phyloP scores from a whole-genome alignment of 2,888 invertebrate species.

The Cheilosia impressa region DNA sequence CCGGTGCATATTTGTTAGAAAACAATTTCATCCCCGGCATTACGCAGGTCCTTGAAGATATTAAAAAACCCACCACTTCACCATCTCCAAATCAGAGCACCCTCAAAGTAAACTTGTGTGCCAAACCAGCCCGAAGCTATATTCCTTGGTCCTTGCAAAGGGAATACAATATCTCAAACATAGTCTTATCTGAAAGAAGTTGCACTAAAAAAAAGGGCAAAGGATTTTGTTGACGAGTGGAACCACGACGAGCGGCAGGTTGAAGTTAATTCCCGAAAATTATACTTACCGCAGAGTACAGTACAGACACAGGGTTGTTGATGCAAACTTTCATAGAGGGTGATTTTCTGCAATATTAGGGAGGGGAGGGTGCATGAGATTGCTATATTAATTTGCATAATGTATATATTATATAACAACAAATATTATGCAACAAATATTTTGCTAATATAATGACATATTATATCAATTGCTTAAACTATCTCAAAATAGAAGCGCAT shows the following conservation, averaged over 20 bases:
- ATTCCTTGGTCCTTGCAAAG: conserved; percentile 24
- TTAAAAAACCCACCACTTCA: conserved; percentile 73
- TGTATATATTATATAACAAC: too few species aligned
- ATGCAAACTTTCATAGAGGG: neutral
- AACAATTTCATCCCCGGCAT: conserved; percentile 72
- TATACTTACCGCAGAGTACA: conserved; percentile 50
- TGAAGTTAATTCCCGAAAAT: conserved; percentile 60
- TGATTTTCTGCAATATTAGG: neutral
- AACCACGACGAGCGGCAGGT: conserved; percentile 59
- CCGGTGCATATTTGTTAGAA: conserved; percentile 62
- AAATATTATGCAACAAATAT: too few species aligned
- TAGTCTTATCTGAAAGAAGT: conserved; percentile 11
- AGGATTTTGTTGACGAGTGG: conserved; percentile 58
- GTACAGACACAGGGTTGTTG: conserved; percentile 1
- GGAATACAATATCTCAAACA: conserved; percentile 49
- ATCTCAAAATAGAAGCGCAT: too few species aligned
- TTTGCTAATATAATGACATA: too few species aligned
- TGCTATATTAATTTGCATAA: too few species aligned
- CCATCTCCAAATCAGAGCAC: conserved; percentile 54
- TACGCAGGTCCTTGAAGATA: conserved; percentile 74
- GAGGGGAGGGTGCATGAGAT: too few species aligned
- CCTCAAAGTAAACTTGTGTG: conserved; percentile 59
- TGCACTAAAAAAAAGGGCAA: conserved; percentile 55
- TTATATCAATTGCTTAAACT: too few species aligned
- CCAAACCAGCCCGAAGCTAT: conserved; percentile 50